Evolutionary conservation across 1,140 invertebrate species (phyloP), one percentile per base, ranked within the genome.

Genomic region (Drosophila mayri): DNA sequence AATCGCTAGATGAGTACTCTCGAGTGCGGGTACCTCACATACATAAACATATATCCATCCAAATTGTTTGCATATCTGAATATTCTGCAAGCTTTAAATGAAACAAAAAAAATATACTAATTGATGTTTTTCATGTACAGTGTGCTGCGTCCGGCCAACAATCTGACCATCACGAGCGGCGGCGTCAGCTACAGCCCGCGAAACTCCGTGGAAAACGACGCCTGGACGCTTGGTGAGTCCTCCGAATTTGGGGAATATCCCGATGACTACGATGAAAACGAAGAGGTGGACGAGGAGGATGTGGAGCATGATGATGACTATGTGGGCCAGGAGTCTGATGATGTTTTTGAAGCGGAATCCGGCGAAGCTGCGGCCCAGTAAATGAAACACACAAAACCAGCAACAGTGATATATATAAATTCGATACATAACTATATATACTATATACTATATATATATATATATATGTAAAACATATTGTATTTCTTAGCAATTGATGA

Each of bases 141-240:
- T 79, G 78, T 74, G 44, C 85, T 62, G 52, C 64, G 86, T 3
- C 85, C 85, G 49, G 71, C 71, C 44, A 90, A 90, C 85, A 90
- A 90, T 79, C 58, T 90, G 44, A 90, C 85, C 30, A 81, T 90
- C 41, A 90, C 85, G 30, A 81, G 84, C 80, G 76, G 66, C 49
- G 81, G 68, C 73, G 58, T 65, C 37, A 63, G 78, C 47, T 90
- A 90, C 85, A 90, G 85, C 55, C 81, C 85, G 49, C 65, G 86
- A 90, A 90, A 90, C 65, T 90, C 85, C 58, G 57, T 90, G 85
- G 85, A 90, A 81, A 80, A 90, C 81, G 86, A 85, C 86, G 86
- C 81, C 32, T 90, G 85, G 85, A 90, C 67, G 85, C 85, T 85
- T 90, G 85, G 85, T 90, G 85, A 90, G 41, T 90, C 85, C 37